Evolutionary conservation across 2,797 vertebrate species (phyloP), one percentile per base, ranked within the genome.

Genomic region (Notoglanidium macrostoma): DNA sequence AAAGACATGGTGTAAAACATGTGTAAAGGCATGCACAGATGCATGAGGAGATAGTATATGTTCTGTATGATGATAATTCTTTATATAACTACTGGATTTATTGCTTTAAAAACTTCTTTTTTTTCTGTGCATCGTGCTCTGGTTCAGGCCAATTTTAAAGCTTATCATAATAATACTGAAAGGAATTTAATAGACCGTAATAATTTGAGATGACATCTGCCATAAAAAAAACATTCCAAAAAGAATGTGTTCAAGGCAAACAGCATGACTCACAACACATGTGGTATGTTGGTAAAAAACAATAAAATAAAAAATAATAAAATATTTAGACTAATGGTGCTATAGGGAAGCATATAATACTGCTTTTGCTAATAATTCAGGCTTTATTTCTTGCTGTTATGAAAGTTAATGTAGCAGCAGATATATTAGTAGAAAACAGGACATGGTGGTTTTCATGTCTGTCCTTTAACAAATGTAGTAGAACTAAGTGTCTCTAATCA

Each of bases 151-250:
- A n/a, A n/a, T 8, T 15, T 49, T 61, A 61, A 61, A 80, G 78
- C 55, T 9, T 5, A 15, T 61, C 12, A 44, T 61, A 80, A 80
- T 44, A 82, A 49, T 15, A 0, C 17, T 35, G 54, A 32, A 19
- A 55, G 51, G 15, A 78, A 80, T 79, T 40, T 79, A 29, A 29
- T 80, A 61, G 21, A 4, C 32, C 35, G 26, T 15, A 14, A 54
- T 80, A 61, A 80, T 80, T 80, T 26, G 77, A 80, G 32, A 61
- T 80, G 77, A 80, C 55, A 61, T 61, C 35, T 80, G 21, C 32
- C 54, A 57, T 78, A 57, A 44, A 35, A 40, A 80, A 83, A 35
- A 26, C 23, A 44, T 51, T 1, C 29, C 44, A 32, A 32, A 83
- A 83, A 54, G 15, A 40, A 84, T 14, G 49, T 35, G 40, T 51